phyloP scores from a whole-genome alignment of 2,113 vertebrate species.

The Notarius quadriscutis region DNA sequence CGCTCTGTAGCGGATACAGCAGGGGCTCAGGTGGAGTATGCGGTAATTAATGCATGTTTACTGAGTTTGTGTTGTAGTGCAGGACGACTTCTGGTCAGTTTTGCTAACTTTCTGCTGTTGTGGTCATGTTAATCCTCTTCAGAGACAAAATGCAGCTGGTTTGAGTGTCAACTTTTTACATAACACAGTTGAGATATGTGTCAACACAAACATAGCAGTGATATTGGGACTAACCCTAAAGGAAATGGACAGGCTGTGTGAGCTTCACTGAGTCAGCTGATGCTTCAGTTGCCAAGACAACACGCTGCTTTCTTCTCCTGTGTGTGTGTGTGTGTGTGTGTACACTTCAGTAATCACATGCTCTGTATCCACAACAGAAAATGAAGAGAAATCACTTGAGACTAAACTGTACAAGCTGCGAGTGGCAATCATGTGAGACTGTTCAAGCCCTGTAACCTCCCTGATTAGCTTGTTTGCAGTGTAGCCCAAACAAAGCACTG shows the following conservation, averaged over 20 bases:
- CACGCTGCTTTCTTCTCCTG: neutral
- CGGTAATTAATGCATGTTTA: neutral
- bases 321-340: neutral
- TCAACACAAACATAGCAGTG: neutral
- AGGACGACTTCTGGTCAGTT: neutral
- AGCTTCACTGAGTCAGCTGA: neutral
- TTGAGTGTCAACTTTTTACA: neutral
- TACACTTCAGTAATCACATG: neutral
- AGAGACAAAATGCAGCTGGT: neutral
- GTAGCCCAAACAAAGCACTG: neutral
- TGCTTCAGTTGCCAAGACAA: constrained; percentile 26
- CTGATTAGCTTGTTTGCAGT: constrained; percentile 9
- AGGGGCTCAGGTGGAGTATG: neutral
- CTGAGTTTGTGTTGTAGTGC: neutral
- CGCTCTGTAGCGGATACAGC: neutral
- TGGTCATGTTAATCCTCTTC: neutral
- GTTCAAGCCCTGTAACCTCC: neutral
- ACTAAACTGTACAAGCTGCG: neutral
- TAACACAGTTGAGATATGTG: neutral
- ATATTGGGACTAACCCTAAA: too few relatives aligned
- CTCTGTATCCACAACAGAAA: constrained; percentile 44
- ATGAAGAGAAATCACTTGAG: constrained; percentile 40
- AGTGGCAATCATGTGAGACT: constrained; percentile 33
- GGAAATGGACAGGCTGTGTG: neutral
- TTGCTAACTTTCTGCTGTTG: neutral